phyloP scores from a whole-genome alignment of 2,113 vertebrate species.

The Laticauda colubrina region DNA sequence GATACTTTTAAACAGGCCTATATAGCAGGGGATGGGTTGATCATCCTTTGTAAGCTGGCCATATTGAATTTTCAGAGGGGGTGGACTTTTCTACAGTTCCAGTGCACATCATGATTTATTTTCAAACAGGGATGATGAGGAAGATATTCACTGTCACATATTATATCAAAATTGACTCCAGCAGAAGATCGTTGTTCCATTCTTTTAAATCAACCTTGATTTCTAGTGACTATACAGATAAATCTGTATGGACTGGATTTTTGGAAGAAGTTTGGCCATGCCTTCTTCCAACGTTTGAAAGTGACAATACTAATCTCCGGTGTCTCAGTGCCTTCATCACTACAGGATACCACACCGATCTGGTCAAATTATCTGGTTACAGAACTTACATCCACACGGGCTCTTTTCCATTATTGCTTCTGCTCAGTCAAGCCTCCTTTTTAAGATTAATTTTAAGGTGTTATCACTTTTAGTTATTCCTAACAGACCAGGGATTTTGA shows the following conservation, averaged over 20 bases:
- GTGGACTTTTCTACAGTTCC: not conserved
- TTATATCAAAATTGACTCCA: not conserved
- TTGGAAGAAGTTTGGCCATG: not conserved
- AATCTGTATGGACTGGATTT: not conserved
- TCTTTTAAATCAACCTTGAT: no score
- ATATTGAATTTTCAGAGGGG: not conserved
- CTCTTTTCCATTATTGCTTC: not conserved
- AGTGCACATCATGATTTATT: not conserved
- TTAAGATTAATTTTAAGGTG: not conserved
- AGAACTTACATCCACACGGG: not conserved
- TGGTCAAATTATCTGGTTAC: not conserved
- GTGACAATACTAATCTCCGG: not conserved
- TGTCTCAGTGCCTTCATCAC: not conserved
- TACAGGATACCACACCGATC: not conserved
- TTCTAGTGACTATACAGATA: no score
- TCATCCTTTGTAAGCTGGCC: not conserved
- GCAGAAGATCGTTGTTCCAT: not conserved
- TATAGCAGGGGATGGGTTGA: not conserved
- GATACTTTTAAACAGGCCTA: not conserved
- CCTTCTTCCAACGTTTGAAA: not conserved
- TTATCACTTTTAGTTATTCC: not conserved
- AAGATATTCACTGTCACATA: not conserved
- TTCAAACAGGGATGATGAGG: not conserved
- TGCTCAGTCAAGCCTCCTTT: not conserved
- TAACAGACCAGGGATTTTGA: not conserved